phyloP scores from a whole-genome alignment of 92 coral and sea anemone genomes.

The Diadumene lineata region DNA sequence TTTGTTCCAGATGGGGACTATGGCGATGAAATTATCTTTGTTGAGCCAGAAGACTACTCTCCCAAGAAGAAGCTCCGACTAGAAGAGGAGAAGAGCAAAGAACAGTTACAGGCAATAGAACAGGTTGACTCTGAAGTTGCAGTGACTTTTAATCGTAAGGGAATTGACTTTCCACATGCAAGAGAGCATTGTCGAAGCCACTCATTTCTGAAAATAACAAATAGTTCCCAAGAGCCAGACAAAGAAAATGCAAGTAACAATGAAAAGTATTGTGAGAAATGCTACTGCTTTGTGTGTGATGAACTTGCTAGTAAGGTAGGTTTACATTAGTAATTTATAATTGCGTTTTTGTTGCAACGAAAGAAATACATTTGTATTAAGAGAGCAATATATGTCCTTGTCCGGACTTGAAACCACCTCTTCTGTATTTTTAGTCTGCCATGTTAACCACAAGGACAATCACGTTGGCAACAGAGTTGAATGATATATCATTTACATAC shows the following conservation, averaged over 20 bases:
- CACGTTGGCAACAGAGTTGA: no score
- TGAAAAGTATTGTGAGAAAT: constrained; percentile 65
- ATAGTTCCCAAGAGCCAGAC: background rate
- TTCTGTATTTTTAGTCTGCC: no score
- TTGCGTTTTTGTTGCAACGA: no score
- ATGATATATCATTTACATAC: no score
- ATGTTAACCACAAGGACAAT: no score
- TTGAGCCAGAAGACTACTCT: constrained; percentile 79
- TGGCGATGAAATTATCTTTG: constrained; percentile 68
- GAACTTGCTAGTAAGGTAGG: constrained; percentile 60
- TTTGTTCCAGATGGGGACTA: constrained; percentile 49
- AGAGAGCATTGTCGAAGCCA: constrained; percentile 59
- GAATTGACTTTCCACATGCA: constrained; percentile 73
- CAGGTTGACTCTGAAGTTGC: constrained; percentile 37
- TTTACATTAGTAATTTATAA: background rate
- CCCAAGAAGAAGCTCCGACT: constrained; percentile 59
- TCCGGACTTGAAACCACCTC: no score
- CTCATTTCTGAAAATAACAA: constrained; percentile 27
- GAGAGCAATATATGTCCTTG: no score
- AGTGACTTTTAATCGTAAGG: constrained; percentile 52
- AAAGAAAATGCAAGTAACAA: constrained; percentile 56
- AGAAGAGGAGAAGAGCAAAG: constrained; percentile 28
- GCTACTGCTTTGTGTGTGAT: constrained; percentile 84
- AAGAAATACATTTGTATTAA: no score
- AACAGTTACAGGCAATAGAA: background rate